Evolutionary conservation across 2,113 vertebrate genomes (phyloP).

Genomic region (Epinephelus moara): DNA sequence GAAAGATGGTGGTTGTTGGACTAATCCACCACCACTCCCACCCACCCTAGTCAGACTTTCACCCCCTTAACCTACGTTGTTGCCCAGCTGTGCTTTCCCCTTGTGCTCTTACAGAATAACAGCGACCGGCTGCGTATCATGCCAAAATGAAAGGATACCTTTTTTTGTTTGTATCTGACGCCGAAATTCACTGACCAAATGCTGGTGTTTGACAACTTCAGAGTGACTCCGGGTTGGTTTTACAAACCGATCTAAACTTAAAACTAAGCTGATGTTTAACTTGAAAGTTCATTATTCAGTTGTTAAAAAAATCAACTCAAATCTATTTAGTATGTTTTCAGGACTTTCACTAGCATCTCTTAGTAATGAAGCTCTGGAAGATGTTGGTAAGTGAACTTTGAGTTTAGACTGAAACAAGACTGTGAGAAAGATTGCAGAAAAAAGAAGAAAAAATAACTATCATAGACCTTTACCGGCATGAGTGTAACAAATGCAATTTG

Average conservation of each 20-base stretch:
- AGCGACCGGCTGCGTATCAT: no score
- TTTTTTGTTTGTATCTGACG: no score
- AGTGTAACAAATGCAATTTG: slow-evolving; percentile 25
- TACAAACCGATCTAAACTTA: not conserved
- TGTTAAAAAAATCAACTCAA: not conserved
- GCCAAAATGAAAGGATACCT: no score
- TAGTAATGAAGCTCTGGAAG: not conserved
- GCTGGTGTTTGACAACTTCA: no score
- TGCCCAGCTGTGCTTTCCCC: no score
- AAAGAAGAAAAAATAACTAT: not conserved
- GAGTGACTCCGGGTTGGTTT: not conserved
- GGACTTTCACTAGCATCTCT: not conserved
- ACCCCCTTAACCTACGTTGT: no score
- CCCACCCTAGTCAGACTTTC: no score
- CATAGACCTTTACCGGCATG: slow-evolving; percentile 3
- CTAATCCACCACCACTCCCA: no score
- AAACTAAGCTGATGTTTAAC: not conserved
- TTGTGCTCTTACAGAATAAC: no score
- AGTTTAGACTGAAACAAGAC: not conserved
- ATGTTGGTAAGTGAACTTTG: not conserved
- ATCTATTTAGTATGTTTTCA: not conserved
- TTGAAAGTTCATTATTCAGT: not conserved
- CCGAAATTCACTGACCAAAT: no score
- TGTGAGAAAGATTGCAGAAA: not conserved
- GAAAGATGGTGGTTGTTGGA: no score